These are phyloP conservation scores for Ganaspis brasiliensis DNA, from an alignment of 2,888 invertebrate species.

Conservation along the genomic window DNA sequence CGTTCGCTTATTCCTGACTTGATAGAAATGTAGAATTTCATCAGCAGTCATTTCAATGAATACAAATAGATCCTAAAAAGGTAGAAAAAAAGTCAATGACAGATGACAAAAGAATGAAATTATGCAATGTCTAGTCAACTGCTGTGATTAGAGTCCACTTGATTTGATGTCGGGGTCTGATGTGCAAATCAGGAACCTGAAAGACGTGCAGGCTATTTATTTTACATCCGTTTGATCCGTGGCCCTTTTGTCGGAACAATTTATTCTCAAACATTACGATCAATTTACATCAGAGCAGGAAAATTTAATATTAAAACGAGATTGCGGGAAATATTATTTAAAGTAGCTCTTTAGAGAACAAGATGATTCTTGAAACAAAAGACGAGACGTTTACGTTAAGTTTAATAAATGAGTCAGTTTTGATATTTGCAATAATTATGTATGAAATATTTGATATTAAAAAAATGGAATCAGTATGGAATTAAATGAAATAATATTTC, in stretches of 20 bases:
- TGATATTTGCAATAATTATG: neutral
- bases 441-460: neutral
- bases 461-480: neutral
- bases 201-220: neutral
- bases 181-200: neutral
- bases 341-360: too few relatives aligned
- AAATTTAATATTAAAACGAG: conserved; percentile 6
- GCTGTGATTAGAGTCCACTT: neutral
- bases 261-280: conserved; percentile 18
- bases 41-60: conserved; percentile 33
- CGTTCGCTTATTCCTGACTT: conserved; percentile 23
- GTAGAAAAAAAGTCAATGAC: neutral
- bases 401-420: neutral
- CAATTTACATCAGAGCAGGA: conserved; percentile 11
- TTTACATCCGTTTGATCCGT: conserved; percentile 25
- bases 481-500: too few relatives aligned
- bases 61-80: conserved; percentile 25
- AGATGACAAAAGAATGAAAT: conserved; percentile 12
- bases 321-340: conserved; percentile 10
- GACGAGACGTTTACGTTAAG: neutral
- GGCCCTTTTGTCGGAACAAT: neutral
- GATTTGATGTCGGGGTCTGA: neutral
- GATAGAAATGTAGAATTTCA: conserved; percentile 31
- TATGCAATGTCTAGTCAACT: neutral
- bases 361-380: too few relatives aligned